These are phyloP conservation scores for Lytechinus pictus DNA, from an alignment of 35 echinoderm and acorn worm genomes.

Conservation along the genomic window DNA sequence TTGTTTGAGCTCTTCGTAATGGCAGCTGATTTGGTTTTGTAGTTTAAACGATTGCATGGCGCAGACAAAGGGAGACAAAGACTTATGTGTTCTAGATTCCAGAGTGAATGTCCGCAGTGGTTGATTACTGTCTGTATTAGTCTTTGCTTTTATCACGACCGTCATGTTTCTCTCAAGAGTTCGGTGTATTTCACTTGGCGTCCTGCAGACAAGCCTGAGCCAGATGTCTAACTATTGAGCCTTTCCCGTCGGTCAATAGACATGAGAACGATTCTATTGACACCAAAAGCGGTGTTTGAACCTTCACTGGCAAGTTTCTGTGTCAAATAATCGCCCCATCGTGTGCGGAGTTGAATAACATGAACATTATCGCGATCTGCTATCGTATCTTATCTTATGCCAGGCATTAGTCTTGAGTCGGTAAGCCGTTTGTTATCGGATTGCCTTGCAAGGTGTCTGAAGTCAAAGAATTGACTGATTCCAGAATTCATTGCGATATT, in stretches of 20 bases:
- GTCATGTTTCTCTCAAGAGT: neutral
- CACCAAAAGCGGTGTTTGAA: slow-evolving; percentile 9
- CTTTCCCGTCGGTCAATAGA: neutral
- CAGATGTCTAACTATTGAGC: neutral
- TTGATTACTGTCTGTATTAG: slow-evolving; percentile 13
- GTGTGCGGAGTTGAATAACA: neutral
- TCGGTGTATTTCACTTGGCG: neutral
- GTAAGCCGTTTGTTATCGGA: too few species aligned
- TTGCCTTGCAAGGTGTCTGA: too few species aligned
- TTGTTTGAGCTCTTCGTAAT: neutral
- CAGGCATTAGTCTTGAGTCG: neutral
- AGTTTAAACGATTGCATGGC: neutral
- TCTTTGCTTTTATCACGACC: slow-evolving; percentile 2
- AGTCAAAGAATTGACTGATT: too few species aligned
- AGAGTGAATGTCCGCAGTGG: neutral
- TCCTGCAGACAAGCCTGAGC: neutral
- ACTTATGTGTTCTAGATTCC: neutral
- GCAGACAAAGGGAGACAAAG: neutral
- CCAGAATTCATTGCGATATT: too few species aligned
- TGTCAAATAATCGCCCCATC: neutral
- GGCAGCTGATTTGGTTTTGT: neutral
- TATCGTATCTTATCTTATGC: neutral
- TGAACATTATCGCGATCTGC: neutral
- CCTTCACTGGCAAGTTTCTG: neutral
- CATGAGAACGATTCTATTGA: slow-evolving; percentile 3